These are phyloP conservation scores for Ctenomys sociabilis DNA, from an alignment of 2,113 vertebrate genomes.

Conservation along the genomic window DNA sequence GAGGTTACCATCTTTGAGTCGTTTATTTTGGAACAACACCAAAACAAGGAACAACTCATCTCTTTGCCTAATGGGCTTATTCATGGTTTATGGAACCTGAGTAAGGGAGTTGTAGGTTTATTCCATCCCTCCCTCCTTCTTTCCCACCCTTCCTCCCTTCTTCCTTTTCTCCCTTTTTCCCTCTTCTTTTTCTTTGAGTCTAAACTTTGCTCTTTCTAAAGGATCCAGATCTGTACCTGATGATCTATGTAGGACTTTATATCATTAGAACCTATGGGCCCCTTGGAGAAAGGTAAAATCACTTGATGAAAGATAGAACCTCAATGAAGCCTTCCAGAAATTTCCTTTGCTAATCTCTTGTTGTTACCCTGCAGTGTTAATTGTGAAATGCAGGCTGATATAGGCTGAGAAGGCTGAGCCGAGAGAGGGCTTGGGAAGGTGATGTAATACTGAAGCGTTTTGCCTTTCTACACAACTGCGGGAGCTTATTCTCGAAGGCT, in stretches of 20 bases:
- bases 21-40: not conserved
- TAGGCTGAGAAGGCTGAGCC: not conserved
- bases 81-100: not conserved
- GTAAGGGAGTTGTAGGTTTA: not conserved
- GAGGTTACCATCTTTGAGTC: not conserved
- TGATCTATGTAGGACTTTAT: not conserved
- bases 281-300: not conserved
- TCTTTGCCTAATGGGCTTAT: not conserved
- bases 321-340: not conserved
- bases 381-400: not conserved
- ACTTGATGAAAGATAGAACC: not conserved
- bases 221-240: not conserved
- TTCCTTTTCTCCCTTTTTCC: not conserved
- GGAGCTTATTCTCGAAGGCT: not conserved
- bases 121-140: not conserved
- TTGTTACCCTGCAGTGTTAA: not conserved
- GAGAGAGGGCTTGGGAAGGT: not conserved
- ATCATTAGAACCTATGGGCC: not conserved
- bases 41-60: not conserved
- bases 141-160: not conserved
- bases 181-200: not conserved
- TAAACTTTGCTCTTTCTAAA: conserved; percentile 39
- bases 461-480: not conserved
- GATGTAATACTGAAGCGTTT: not conserved
- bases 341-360: not conserved